phyloP scores from a whole-genome alignment of 2,888 invertebrate genomes.

The Polylopha cassiicola region DNA sequence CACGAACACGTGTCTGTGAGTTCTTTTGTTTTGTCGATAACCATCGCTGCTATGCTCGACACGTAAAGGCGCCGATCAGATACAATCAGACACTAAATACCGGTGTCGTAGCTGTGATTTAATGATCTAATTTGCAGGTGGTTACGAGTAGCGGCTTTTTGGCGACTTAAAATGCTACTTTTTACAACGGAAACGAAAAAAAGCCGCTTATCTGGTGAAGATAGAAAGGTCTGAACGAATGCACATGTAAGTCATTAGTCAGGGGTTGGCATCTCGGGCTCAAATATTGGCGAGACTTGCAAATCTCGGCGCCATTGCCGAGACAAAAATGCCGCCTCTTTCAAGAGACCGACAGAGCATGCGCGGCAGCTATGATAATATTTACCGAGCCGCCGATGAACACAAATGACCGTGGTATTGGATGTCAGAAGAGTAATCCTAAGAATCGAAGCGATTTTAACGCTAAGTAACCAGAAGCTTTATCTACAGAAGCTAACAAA shows the following conservation, averaged over 20 bases:
- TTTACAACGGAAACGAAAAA: conserved; percentile 32
- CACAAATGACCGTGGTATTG: conserved; percentile 74
- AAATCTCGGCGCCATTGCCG: conserved; percentile 61
- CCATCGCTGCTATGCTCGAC: conserved; percentile 39
- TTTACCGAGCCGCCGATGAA: conserved; percentile 63
- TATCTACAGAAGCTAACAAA: conserved; percentile 13
- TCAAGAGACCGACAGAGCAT: conserved; percentile 40
- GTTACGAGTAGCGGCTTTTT: conserved; percentile 15
- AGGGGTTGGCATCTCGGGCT: conserved; percentile 44
- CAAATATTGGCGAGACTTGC: conserved; percentile 69
- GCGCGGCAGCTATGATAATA: conserved; percentile 67
- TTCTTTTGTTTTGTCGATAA: conserved; percentile 34
- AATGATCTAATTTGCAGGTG: conserved; percentile 17
- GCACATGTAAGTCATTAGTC: conserved; percentile 74
- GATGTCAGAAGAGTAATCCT: conserved; percentile 34
- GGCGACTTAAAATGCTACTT: conserved; percentile 12
- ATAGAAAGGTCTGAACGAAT: conserved; percentile 34
- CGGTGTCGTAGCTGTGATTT: conserved; percentile 15
- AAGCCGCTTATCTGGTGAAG: conserved; percentile 37
- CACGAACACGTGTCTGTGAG: conserved; percentile 47
- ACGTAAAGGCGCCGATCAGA: conserved; percentile 35
- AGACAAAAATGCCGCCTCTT: conserved; percentile 45
- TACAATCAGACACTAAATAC: conserved; percentile 13
- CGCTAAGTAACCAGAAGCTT: conserved; percentile 9
- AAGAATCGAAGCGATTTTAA: conserved; percentile 18